A percentile compares a stretch with the other conserved stretches of the same genome.
Evolutionary conservation across 2,113 vertebrate genomes (phyloP).

Genomic region (Mixornis gularis): DNA sequence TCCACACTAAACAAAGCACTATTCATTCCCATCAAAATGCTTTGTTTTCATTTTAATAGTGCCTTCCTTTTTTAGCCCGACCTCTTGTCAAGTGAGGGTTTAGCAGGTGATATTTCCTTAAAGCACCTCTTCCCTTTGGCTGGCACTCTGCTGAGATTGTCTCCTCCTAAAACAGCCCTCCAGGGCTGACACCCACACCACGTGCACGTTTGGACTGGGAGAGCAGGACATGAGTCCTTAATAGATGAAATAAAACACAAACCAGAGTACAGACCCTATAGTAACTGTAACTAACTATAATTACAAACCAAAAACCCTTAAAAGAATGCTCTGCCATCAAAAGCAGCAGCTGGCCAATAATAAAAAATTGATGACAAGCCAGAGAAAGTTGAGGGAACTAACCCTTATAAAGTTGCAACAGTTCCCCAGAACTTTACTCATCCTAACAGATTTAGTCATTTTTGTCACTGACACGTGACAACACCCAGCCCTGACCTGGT

Average conservation of each 20-base stretch:
- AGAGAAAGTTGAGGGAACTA: background rate
- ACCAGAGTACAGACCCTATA: background rate
- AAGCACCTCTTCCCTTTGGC: background rate
- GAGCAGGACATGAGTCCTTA: background rate
- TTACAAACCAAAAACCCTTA: background rate
- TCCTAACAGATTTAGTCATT: background rate
- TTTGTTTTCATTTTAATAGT: background rate
- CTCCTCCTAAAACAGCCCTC: background rate
- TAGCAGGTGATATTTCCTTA: background rate
- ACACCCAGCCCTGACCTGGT: background rate
- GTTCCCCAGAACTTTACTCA: background rate
- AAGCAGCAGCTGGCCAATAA: background rate
- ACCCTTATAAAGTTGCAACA: background rate
- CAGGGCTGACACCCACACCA: background rate
- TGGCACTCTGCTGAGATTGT: background rate
- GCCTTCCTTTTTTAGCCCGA: background rate
- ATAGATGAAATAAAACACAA: background rate
- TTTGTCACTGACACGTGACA: background rate
- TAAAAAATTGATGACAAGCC: background rate
- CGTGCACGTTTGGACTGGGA: background rate
- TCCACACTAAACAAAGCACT: background rate
- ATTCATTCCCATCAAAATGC: background rate
- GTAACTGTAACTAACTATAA: background rate
- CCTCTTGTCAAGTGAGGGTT: background rate
- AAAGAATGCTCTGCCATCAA: background rate